phyloP scores from a whole-genome alignment of 2,888 invertebrate genomes.

The Norana najaformis region DNA sequence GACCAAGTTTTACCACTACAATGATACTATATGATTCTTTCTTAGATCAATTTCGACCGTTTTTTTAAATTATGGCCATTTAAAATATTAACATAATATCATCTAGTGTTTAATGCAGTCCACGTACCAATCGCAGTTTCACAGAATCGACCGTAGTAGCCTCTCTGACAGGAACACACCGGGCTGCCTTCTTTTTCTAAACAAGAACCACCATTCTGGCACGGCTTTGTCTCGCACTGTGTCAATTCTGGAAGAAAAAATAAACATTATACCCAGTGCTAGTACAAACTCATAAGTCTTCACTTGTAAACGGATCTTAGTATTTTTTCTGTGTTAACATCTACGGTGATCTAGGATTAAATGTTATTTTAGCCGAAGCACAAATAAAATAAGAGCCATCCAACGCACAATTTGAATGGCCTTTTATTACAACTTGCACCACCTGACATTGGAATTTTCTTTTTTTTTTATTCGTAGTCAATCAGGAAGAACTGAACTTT shows the following conservation, averaged over 20 bases:
- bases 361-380: too few species aligned
- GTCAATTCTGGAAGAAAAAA: not conserved
- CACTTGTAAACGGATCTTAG: too few species aligned
- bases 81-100: too few species aligned
- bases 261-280: not conserved
- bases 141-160: not conserved
- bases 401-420: too few species aligned
- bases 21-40: not conserved
- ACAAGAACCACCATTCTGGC: conserved; percentile 4
- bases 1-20: not conserved
- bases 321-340: too few species aligned
- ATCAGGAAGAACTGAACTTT: not conserved
- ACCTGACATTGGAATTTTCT: too few species aligned
- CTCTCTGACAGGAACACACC: not conserved
- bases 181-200: not conserved
- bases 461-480: too few species aligned
- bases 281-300: not conserved
- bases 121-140: conserved; percentile 20
- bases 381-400: too few species aligned
- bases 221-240: not conserved
- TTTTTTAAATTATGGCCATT: too few species aligned
- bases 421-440: too few species aligned
- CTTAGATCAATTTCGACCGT: too few species aligned
- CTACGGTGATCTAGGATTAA: too few species aligned
- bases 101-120: not conserved